A percentile compares a stretch with the other conserved stretches of the same genome.
These are phyloP conservation scores for Dendroctonus ponderosae DNA, from an alignment of 1,140 invertebrate genomes.

Conservation along the genomic window DNA sequence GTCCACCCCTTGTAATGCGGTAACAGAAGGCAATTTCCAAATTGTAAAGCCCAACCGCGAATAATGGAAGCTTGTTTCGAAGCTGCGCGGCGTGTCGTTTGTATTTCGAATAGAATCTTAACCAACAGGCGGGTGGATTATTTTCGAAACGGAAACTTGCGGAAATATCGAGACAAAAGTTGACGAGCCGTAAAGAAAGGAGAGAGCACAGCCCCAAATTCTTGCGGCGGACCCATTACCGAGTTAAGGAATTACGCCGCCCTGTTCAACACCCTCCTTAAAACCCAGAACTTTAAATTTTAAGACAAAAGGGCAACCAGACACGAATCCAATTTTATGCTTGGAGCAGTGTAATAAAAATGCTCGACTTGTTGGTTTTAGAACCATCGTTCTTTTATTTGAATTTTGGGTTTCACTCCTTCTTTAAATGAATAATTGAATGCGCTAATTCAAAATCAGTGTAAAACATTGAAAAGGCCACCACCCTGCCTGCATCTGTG, in stretches of 20 bases:
- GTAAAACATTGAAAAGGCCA: too few relatives aligned
- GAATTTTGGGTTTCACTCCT: not conserved
- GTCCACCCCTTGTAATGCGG: conserved; percentile 6
- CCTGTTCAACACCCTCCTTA: conserved; percentile 38
- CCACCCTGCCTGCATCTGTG: too few relatives aligned
- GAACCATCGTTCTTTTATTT: conserved; percentile 11
- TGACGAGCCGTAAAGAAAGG: conserved; percentile 40
- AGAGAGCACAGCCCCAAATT: conserved; percentile 30
- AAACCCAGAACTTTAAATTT: conserved; percentile 33
- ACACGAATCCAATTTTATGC: conserved; percentile 32
- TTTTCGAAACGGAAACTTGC: conserved; percentile 37
- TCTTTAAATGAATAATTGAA: too few relatives aligned
- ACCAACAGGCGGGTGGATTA: conserved; percentile 27
- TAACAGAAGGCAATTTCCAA: not conserved
- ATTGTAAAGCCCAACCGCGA: conserved; percentile 13
- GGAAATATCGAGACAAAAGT: conserved; percentile 39
- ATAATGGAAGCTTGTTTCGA: conserved; percentile 28
- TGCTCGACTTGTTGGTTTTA: conserved; percentile 21
- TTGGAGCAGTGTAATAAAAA: conserved; percentile 18
- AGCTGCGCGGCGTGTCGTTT: conserved; percentile 34
- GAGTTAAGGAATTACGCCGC: conserved; percentile 38
- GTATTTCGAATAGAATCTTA: conserved; percentile 35
- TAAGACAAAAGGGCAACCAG: conserved; percentile 35
- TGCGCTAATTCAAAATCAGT: too few relatives aligned
- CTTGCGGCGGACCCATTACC: conserved; percentile 37